These are phyloP conservation scores for pig (Sus scrofa) DNA, from an alignment of 2,113 vertebrate genomes.

Conservation along the genomic window T2T-Sscrofa CM000816.6:94109001-94109500, in stretches of 20 bases:
- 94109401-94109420: slow-evolving; percentile 73
- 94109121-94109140: not conserved
- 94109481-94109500: no score
- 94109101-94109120: not conserved
- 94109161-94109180: not conserved
- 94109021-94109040: no score
- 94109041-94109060: no score
- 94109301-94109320: slow-evolving; percentile 6
- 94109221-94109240: slow-evolving; percentile 1
- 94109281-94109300: slow-evolving; percentile 16
- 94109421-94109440: no score
- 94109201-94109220: not conserved
- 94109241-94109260: not conserved
- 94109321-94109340: slow-evolving; percentile 32
- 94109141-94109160: not conserved
- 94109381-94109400: slow-evolving; percentile 70
- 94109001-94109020: no score
- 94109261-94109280: not conserved
- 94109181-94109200: not conserved
- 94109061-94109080: no score
- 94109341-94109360: slow-evolving; percentile 70
- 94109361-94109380: slow-evolving; percentile 69
- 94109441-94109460: no score
- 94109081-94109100: no score
- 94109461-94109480: no score